Percentiles rank a stretch among this genome's conserved stretches.
phyloP scores from a whole-genome alignment of 2,888 invertebrate species.

The Xylota sylvarum region DNA sequence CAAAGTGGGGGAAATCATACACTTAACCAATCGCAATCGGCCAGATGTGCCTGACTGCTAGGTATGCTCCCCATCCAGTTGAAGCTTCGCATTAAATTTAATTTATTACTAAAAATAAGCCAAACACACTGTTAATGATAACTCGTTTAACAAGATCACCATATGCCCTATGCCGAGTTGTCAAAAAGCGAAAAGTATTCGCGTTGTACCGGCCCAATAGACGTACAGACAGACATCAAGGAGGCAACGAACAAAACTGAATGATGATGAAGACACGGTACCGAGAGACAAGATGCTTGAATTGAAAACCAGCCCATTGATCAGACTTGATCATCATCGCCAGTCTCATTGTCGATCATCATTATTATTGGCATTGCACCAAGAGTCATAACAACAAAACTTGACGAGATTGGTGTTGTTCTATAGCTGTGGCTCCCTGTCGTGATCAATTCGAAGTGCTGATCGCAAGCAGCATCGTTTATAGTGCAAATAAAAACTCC shows the following conservation, averaged over 20 bases:
- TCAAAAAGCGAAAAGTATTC: constrained; percentile 58
- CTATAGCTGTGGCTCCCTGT: constrained; percentile 49
- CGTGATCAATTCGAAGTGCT: constrained; percentile 66
- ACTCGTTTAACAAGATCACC: constrained; percentile 71
- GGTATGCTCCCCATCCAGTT: constrained; percentile 33
- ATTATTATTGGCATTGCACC: constrained; percentile 57
- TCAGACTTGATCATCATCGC: constrained; percentile 48
- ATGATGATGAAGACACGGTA: constrained; percentile 60
- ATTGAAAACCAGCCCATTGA: constrained; percentile 69
- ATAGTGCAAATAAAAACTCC: constrained; percentile 70
- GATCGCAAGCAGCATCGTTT: constrained; percentile 73
- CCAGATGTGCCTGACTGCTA: constrained; percentile 43
- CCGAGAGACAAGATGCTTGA: constrained; percentile 49
- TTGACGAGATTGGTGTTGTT: constrained; percentile 20
- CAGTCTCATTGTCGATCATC: constrained; percentile 54
- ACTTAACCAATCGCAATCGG: constrained; percentile 47
- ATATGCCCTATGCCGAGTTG: constrained; percentile 50
- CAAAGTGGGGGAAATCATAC: background rate
- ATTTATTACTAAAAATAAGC: constrained; percentile 69
- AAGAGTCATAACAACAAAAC: constrained; percentile 29
- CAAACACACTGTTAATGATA: constrained; percentile 63
- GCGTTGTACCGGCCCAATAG: constrained; percentile 3
- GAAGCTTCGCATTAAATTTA: constrained; percentile 66
- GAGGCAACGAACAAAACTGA: constrained; percentile 63
- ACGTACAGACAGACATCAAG: constrained; percentile 64